A percentile compares a stretch with the other conserved stretches of the same genome.
Evolutionary conservation across 2,113 vertebrate genomes (phyloP).

Genomic region (Cynopterus brachyotis): DNA sequence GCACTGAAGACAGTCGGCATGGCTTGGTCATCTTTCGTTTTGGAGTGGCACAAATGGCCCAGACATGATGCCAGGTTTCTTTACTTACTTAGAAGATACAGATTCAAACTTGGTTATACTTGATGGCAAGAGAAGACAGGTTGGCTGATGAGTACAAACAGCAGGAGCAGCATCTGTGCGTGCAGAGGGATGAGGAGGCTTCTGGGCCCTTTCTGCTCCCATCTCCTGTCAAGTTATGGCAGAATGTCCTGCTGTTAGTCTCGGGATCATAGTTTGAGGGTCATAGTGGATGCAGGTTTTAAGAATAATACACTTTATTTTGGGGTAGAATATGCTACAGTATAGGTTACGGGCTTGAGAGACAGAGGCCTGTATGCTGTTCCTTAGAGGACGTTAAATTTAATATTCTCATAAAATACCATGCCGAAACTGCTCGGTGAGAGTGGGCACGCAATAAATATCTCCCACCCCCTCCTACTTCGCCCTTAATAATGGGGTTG

Average conservation of each 20-base stretch:
- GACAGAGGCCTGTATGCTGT: not conserved
- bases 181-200: not conserved
- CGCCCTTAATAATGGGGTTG: conserved; percentile 53
- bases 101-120: not conserved
- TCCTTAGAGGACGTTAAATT: not conserved
- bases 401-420: not conserved
- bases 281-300: not conserved
- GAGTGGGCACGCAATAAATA: not conserved
- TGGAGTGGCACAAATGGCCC: not conserved
- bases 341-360: not conserved
- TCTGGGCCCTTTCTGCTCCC: not conserved
- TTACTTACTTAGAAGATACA: not conserved
- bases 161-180: not conserved
- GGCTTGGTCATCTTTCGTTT: not conserved
- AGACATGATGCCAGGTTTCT: not conserved
- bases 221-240: not conserved
- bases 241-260: not conserved
- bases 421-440: not conserved
- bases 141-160: not conserved
- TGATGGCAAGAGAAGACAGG: not conserved
- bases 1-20: not conserved
- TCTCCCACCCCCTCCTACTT: not conserved
- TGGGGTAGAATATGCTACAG: not conserved
- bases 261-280: not conserved
- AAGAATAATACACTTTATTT: not conserved